Conservation (phyloP, 2,113 vertebrate genomes). For the Macrotis lagotis region DNA sequence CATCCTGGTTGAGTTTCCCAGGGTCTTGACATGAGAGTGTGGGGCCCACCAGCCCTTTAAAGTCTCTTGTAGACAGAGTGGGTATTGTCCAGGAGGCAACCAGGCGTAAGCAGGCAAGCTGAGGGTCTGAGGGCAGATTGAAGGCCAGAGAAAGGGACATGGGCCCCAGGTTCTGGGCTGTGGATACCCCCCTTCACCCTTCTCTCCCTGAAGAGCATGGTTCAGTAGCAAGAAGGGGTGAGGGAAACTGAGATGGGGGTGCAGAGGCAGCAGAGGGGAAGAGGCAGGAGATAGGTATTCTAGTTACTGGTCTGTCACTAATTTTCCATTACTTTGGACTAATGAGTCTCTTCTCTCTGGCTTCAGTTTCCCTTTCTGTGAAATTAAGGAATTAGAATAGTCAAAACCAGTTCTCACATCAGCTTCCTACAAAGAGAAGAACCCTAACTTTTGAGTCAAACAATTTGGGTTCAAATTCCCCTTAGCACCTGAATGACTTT, state of each 20-base stretch:
- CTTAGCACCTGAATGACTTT: not conserved
- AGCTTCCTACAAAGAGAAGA: not conserved
- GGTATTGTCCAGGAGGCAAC: not conserved
- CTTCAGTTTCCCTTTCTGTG: not conserved
- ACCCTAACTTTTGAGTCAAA: not conserved
- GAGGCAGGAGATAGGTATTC: not conserved
- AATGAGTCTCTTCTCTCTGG: not conserved
- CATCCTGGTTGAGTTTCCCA: not conserved
- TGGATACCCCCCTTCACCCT: not conserved
- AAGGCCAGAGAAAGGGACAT: not conserved
- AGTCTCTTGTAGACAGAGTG: not conserved
- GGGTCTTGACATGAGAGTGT: not conserved
- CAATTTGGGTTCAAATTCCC: not conserved
- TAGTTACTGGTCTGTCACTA: not conserved
- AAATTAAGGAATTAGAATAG: not conserved
- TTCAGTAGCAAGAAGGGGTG: not conserved
- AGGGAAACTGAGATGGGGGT: too few species aligned
- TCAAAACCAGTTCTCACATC: not conserved
- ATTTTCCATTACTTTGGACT: not conserved
- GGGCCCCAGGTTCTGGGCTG: not conserved
- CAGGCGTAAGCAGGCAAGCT: not conserved
- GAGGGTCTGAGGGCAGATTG: not conserved
- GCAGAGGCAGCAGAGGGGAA: too few species aligned
- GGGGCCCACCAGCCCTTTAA: not conserved
- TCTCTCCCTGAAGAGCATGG: not conserved